phyloP scores from a whole-genome alignment of 1,140 invertebrate species.

The Drosophila elegans region DNA sequence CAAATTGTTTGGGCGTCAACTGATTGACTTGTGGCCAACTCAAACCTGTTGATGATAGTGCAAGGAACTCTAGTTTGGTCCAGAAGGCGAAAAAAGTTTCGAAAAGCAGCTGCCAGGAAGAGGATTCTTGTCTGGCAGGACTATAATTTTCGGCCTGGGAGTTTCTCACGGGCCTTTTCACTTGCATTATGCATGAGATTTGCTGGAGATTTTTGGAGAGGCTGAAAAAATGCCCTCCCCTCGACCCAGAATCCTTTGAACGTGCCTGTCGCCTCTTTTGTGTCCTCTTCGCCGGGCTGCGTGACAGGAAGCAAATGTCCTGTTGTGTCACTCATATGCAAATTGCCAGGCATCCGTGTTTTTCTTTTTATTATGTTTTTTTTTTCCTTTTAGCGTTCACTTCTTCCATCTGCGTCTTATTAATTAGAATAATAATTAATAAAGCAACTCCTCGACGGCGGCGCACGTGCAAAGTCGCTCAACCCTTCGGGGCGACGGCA shows the following conservation, averaged over 20 bases:
- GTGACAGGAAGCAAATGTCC: conserved; percentile 81
- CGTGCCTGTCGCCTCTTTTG: conserved; percentile 65
- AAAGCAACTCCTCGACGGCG: conserved; percentile 69
- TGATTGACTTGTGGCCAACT: conserved; percentile 2
- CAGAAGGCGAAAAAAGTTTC: not conserved
- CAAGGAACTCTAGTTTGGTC: conserved; percentile 13
- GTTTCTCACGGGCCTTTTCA: conserved; percentile 73
- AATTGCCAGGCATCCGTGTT: conserved; percentile 62
- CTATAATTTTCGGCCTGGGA: conserved; percentile 49
- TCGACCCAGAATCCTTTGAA: conserved; percentile 40
- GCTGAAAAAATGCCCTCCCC: conserved; percentile 19
- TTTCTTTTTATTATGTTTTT: conserved; percentile 32
- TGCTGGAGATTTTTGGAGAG: conserved; percentile 30
- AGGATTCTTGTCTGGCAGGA: conserved; percentile 9
- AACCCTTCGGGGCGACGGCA: conserved; percentile 37
- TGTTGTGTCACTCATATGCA: conserved; percentile 84
- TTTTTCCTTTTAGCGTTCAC: not conserved
- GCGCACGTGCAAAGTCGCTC: conserved; percentile 60
- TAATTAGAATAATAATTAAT: conserved; percentile 85
- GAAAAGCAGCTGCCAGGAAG: conserved; percentile 44
- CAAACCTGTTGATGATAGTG: conserved; percentile 50
- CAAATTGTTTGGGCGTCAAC: conserved; percentile 61
- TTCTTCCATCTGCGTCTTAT: conserved; percentile 63
- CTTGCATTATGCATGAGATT: conserved; percentile 76
- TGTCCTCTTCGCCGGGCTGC: conserved; percentile 46